phyloP scores from a whole-genome alignment of 1,140 invertebrate species.

The Bombus sylvicola region DNA sequence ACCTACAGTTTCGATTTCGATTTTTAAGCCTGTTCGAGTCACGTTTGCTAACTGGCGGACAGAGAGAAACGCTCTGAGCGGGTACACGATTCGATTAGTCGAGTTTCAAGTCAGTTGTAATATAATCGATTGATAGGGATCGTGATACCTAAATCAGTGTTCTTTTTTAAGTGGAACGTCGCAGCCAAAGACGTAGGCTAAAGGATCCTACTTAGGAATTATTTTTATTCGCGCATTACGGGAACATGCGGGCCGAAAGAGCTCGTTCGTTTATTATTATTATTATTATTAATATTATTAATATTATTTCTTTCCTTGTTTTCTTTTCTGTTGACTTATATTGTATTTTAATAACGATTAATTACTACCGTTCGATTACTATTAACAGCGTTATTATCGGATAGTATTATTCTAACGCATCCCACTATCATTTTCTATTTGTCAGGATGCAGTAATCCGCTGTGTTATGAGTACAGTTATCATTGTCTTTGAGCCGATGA shows the following conservation, averaged over 20 bases:
- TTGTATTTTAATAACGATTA: slow-evolving; percentile 36
- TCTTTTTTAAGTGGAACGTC: slow-evolving; percentile 32
- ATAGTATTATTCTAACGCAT: slow-evolving; percentile 42
- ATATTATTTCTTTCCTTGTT: slow-evolving; percentile 20
- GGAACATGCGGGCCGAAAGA: slow-evolving; percentile 33
- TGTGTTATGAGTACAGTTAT: slow-evolving; percentile 22
- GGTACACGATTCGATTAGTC: slow-evolving; percentile 37
- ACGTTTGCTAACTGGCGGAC: neutral
- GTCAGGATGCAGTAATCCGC: slow-evolving; percentile 38
- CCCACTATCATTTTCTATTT: slow-evolving; percentile 18
- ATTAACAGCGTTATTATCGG: slow-evolving; percentile 12
- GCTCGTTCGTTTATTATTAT: slow-evolving; percentile 41
- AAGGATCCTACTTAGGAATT: slow-evolving; percentile 39
- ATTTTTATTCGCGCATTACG: slow-evolving; percentile 38
- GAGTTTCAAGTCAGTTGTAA: slow-evolving; percentile 48
- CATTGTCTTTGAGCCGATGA: slow-evolving; percentile 18
- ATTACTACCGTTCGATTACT: slow-evolving; percentile 53
- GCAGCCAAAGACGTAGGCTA: slow-evolving; percentile 47
- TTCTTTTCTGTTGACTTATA: slow-evolving; percentile 46
- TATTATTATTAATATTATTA: slow-evolving; percentile 31
- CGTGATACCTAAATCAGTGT: slow-evolving; percentile 6
- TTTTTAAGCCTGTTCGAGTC: neutral
- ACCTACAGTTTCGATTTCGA: neutral
- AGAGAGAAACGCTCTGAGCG: slow-evolving; percentile 5
- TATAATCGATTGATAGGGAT: slow-evolving; percentile 44